These are phyloP conservation scores for Globodera ellingtonae DNA, from an alignment of 1,140 invertebrate genomes.

Conservation along the genomic window DNA sequence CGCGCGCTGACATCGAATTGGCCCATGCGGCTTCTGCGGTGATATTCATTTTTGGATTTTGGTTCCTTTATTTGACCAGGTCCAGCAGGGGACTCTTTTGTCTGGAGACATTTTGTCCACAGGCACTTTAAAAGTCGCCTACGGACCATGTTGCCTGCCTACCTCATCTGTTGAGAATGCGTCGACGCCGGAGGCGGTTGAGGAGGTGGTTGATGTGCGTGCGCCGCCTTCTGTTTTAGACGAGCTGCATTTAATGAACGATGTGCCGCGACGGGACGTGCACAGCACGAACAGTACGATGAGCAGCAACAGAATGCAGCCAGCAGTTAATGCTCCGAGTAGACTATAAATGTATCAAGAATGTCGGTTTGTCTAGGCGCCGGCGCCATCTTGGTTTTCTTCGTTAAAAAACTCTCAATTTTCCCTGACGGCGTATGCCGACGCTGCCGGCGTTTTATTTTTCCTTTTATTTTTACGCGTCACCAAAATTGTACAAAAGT, in stretches of 20 bases:
- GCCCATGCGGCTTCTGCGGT: background rate
- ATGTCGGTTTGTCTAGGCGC: too few species aligned
- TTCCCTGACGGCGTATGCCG: too few species aligned
- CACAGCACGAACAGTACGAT: background rate
- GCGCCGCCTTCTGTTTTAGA: background rate
- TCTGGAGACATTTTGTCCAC: too few species aligned
- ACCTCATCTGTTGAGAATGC: slow-evolving; percentile 1
- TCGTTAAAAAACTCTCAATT: too few species aligned
- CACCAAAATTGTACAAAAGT: background rate
- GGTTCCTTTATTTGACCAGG: too few species aligned
- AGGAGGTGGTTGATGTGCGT: background rate
- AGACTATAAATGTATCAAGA: background rate
- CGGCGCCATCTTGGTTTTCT: too few species aligned
- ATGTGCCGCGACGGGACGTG: background rate
- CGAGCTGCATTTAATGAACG: background rate
- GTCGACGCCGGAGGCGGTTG: background rate
- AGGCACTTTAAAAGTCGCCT: too few species aligned
- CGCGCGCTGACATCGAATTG: background rate
- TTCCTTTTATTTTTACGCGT: too few species aligned
- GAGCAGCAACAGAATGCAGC: background rate
- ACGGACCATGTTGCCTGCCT: too few species aligned
- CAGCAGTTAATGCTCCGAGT: background rate
- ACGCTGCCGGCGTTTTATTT: too few species aligned
- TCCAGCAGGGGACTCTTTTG: too few species aligned
- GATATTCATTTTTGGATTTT: too few species aligned